Base-by-base conservation (phyloP, 2,888 invertebrate genomes). In the Lithophane leautieri region DNA sequence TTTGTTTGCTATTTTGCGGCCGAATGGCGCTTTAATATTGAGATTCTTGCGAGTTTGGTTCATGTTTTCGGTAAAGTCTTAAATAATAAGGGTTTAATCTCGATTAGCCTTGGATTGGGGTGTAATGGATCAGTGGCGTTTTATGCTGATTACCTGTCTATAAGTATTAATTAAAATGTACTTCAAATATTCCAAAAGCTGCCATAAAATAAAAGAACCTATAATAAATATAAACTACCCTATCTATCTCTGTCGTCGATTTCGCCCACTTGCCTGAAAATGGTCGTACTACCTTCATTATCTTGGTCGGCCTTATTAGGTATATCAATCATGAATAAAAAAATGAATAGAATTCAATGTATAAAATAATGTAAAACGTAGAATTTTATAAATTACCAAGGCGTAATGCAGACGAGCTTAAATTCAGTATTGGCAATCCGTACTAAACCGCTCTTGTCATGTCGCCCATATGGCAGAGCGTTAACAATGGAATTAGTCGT, bases 401-500 rank as follows among this genome's bases (percentile, higher is more conserved):
- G 82, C 83, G 74, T 76, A 82, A 79, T 56, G 76, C 70, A 76
- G 72, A 44, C 69, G 79, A 78, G 83, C 79, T 81, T 78, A 81
- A 83, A 75, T 80, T 81, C 87, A 86, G 91, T 92, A 91, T 91
- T 89, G 88, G 84, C 90, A 92, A 93, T 93, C 89, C 78, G 72
- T 78, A 78, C 89, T 91, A 91, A 94, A 91, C 92, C 93, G 85
- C 90, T 92, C 93, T 90, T 92, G 94, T 93, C 94, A 93, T 94
- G 93, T 93, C 83, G 89, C 92, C 94, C 96, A 96, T 96, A 96
- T 96, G 96, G 91, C 94, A 90, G 85, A 88, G 88, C 93, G 92
- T 92, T 92, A 93, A 96, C 96, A 96, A 96, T 95, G 90, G 96
- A 95, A 96, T 96, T 96, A 96, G 96, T 92, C 95, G 93, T 93